Conservation (phyloP, 2,888 invertebrate species). For the Teinopalpus imperialis region DNA sequence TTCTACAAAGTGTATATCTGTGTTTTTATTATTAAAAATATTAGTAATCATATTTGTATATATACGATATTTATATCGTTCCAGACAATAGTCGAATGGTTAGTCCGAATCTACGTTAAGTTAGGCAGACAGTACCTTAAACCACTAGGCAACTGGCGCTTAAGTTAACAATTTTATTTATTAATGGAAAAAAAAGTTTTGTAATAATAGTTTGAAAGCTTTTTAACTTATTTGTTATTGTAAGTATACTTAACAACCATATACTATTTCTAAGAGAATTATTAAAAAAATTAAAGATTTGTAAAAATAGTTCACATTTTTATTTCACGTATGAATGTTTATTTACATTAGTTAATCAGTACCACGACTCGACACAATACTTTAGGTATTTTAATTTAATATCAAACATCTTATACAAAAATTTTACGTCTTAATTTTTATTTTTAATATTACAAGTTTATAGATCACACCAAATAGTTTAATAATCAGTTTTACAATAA, state of each 20-base stretch:
- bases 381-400: constrained; percentile 17
- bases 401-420: constrained; percentile 21
- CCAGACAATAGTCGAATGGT: too few relatives aligned
- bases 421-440: constrained; percentile 25
- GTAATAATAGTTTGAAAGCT: too few relatives aligned
- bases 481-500: constrained; percentile 12
- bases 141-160: too few relatives aligned
- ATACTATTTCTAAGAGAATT: not conserved
- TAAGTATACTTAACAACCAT: constrained; percentile 27
- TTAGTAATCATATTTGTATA: too few relatives aligned
- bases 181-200: too few relatives aligned
- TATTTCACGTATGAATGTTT: constrained; percentile 22
- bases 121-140: too few relatives aligned
- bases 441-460: constrained; percentile 42
- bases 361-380: constrained; percentile 4
- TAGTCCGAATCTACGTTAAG: too few relatives aligned
- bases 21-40: too few relatives aligned
- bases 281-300: constrained; percentile 10
- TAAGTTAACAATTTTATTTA: too few relatives aligned
- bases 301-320: not conserved
- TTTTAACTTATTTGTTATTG: too few relatives aligned
- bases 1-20: too few relatives aligned
- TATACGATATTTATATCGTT: too few relatives aligned
- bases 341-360: constrained; percentile 28
- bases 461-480: constrained; percentile 64